A percentile compares a stretch with the other conserved stretches of the same genome.
Evolutionary conservation across 2,113 vertebrate genomes (phyloP).

Genomic region (Apeltes quadracus): DNA sequence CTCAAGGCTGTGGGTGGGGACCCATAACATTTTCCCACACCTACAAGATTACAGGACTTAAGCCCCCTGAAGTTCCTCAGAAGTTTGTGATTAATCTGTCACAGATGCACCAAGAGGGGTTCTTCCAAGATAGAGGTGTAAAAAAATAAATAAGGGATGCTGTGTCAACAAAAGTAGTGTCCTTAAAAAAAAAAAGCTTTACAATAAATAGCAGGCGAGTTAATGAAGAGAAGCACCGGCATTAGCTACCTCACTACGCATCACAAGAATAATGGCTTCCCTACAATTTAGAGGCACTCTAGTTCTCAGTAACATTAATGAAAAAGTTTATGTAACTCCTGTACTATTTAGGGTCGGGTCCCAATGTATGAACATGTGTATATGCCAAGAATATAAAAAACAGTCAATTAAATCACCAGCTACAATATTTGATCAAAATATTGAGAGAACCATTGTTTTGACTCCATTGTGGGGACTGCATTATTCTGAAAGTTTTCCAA

Average conservation of each 20-base stretch:
- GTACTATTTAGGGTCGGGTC: background rate
- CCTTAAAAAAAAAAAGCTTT: conserved; percentile 66
- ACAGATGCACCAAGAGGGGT: conserved; percentile 62
- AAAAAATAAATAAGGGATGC: conserved; percentile 61
- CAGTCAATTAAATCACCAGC: background rate
- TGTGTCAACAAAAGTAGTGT: conserved; percentile 69
- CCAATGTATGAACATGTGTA: background rate
- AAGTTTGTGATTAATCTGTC: conserved; percentile 73
- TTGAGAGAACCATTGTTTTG: background rate
- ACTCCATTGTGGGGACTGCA: background rate
- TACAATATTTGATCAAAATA: background rate
- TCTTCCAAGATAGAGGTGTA: conserved; percentile 68
- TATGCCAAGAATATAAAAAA: background rate
- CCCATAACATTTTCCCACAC: conserved; percentile 70
- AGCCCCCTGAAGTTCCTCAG: conserved; percentile 62
- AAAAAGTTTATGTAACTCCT: conserved; percentile 4
- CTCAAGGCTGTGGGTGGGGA: conserved; percentile 59
- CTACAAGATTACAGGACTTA: conserved; percentile 73
- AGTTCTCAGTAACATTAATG: conserved; percentile 24
- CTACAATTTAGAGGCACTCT: conserved; percentile 29
- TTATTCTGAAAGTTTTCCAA: background rate
- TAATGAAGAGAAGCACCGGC: conserved; percentile 59
- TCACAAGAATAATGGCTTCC: conserved; percentile 25
- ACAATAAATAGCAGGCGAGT: conserved; percentile 67
- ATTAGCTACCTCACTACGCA: conserved; percentile 51